A percentile compares a stretch with the other conserved stretches of the same genome.
Conservation (phyloP, 2,113 vertebrate genomes). For the Corythornis cristatus region DNA sequence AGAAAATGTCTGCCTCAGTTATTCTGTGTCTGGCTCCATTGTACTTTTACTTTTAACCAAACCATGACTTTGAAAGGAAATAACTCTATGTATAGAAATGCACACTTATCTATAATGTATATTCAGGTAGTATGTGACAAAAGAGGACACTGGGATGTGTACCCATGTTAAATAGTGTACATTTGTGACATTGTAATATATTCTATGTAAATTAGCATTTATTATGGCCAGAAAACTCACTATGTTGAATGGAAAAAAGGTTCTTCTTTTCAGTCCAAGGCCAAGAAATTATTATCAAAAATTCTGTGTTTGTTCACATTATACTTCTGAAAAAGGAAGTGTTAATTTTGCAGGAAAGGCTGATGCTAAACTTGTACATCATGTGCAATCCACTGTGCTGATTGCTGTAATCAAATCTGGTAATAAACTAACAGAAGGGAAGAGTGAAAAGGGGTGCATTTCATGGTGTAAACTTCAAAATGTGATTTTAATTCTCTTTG, state of each 20-base stretch:
- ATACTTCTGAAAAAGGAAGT: neutral
- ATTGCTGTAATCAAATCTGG: neutral
- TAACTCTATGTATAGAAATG: neutral
- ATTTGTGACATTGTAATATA: neutral
- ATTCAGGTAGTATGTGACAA: neutral
- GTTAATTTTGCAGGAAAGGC: neutral
- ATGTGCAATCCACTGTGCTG: neutral
- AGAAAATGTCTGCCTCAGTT: neutral
- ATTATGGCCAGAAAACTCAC: neutral
- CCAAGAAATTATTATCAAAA: neutral
- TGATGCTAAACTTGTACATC: neutral
- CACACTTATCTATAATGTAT: neutral
- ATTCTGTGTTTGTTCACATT: neutral
- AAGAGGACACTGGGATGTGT: neutral
- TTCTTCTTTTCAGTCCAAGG: neutral
- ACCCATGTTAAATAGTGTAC: neutral
- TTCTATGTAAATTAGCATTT: neutral
- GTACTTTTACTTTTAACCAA: neutral
- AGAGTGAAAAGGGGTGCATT: neutral
- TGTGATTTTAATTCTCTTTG: neutral
- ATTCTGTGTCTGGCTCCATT: neutral
- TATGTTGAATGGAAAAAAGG: neutral
- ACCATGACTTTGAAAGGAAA: neutral
- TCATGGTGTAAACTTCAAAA: neutral
- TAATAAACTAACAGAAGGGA: slow-evolving; percentile 28